A percentile compares a stretch with the other conserved stretches of the same genome.
phyloP scores from a whole-genome alignment of 2,797 vertebrate genomes.

The Phyllotis vaccarum region DNA sequence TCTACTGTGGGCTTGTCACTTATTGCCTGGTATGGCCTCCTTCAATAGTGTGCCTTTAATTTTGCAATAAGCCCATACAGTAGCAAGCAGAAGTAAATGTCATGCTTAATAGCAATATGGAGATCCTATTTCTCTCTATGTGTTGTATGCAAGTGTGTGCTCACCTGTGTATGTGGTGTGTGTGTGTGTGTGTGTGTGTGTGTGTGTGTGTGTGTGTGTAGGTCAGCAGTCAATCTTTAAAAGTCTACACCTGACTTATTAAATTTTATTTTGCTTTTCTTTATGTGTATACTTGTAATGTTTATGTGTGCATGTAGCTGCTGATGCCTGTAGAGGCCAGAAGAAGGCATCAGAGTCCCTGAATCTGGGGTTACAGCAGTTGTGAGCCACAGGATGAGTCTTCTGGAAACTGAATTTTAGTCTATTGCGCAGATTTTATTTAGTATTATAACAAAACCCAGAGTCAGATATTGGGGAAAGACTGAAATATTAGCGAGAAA shows the following conservation, averaged over 20 bases:
- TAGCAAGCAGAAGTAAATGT: not conserved
- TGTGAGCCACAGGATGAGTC: not conserved
- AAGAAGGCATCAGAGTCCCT: not conserved
- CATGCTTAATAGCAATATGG: rapidly evolving
- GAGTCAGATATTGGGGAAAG: too few relatives aligned
- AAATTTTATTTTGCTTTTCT: not conserved
- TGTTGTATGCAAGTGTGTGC: not conserved
- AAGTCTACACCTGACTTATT: not conserved
- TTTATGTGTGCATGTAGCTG: not conserved
- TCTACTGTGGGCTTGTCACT: rapidly evolving
- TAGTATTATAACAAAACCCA: too few relatives aligned
- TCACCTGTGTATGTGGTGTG: not conserved
- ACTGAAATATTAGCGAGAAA: too few relatives aligned
- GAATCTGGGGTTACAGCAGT: not conserved
- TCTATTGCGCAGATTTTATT: too few relatives aligned
- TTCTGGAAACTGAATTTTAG: not conserved
- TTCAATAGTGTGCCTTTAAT: not conserved
- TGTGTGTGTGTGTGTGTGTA: not conserved
- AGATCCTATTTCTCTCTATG: not conserved
- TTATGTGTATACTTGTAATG: not conserved
- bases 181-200: not conserved
- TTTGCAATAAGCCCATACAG: not conserved
- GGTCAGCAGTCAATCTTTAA: not conserved
- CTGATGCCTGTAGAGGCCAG: not conserved
- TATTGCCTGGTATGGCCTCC: not conserved